phyloP scores from a whole-genome alignment of 1,140 invertebrate genomes.

The Arion vulgaris region DNA sequence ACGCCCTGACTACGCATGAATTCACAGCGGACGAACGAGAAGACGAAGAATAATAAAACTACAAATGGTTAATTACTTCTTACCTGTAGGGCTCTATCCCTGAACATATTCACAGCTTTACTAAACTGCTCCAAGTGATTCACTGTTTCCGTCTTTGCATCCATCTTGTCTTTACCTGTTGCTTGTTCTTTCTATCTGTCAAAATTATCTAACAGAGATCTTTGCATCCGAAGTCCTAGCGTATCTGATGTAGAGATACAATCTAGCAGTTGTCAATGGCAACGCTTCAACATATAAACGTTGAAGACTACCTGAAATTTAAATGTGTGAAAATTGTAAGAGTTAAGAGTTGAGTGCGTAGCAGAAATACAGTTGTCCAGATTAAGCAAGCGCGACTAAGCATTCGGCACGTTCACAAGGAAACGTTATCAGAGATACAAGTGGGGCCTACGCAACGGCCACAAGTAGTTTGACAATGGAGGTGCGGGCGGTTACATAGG shows the following conservation, averaged over 20 bases:
- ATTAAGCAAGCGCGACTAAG: no score
- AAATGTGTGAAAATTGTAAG: no score
- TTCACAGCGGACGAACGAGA: no score
- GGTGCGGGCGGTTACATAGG: no score
- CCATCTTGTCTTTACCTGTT: background rate
- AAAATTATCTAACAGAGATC: background rate
- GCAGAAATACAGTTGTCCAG: no score
- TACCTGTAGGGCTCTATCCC: conserved; percentile 52
- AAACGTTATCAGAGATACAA: no score
- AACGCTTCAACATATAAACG: background rate
- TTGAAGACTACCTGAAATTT: background rate
- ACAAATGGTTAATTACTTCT: background rate
- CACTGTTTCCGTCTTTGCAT: conserved; percentile 37
- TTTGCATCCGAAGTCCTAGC: background rate
- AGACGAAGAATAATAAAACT: no score
- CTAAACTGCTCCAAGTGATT: conserved; percentile 66
- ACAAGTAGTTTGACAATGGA: no score
- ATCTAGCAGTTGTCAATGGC: background rate
- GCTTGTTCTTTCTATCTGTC: background rate
- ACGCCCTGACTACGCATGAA: no score
- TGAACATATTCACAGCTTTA: conserved; percentile 58
- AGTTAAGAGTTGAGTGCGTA: no score
- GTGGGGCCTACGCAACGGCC: no score
- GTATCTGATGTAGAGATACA: background rate
- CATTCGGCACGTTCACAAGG: no score